Conservation (phyloP, 2,113 vertebrate genomes). For the Meriones unguiculatus region DNA sequence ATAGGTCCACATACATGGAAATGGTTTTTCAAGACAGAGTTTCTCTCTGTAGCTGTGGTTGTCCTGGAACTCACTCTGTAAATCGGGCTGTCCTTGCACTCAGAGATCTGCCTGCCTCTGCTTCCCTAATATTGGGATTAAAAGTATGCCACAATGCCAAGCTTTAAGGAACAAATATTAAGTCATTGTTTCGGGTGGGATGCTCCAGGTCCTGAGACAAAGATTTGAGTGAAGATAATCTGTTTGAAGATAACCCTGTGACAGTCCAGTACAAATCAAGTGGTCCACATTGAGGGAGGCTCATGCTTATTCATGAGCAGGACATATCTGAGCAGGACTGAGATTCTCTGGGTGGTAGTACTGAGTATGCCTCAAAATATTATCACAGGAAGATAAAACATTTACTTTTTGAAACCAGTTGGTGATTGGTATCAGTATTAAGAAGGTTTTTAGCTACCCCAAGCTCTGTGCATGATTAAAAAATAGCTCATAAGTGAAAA, state of each 20-base stretch:
- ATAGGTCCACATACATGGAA: too few relatives aligned
- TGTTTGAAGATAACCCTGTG: not conserved
- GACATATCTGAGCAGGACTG: not conserved
- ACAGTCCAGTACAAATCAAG: too few relatives aligned
- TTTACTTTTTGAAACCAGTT: rapidly evolving
- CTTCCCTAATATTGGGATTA: not conserved
- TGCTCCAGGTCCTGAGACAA: not conserved
- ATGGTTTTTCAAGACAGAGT: not conserved
- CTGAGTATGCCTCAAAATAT: not conserved
- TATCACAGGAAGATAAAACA: not conserved
- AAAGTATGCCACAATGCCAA: not conserved
- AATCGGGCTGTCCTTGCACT: not conserved
- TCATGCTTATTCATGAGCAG: not conserved
- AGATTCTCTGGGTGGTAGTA: not conserved
- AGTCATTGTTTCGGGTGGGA: not conserved
- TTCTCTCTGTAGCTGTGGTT: not conserved
- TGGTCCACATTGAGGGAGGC: not conserved
- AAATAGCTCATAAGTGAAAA: not conserved
- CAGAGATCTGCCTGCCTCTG: not conserved
- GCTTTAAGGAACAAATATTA: not conserved
- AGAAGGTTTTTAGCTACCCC: not conserved
- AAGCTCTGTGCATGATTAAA: not conserved
- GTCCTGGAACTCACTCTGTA: not conserved
- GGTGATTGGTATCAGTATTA: not conserved
- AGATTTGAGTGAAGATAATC: not conserved